Conservation (phyloP, 2,888 invertebrate species). For the Magallana nippona region DNA sequence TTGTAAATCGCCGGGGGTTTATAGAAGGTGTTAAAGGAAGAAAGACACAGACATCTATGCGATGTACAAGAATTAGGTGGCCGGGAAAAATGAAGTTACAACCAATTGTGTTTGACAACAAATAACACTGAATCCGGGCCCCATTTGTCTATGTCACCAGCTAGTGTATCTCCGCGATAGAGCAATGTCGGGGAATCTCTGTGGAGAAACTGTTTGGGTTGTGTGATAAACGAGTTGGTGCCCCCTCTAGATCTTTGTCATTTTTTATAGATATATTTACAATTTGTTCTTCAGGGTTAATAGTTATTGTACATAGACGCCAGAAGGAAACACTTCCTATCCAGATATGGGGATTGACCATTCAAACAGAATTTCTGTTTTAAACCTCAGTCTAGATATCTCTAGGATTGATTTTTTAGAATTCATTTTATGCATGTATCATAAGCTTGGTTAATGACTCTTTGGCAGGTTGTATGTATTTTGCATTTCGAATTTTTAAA, state of each 20-base stretch:
- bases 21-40: slow-evolving; percentile 35
- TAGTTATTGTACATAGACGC: not conserved
- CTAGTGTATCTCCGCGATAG: not conserved
- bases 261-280: slow-evolving; percentile 34
- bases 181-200: slow-evolving; percentile 4
- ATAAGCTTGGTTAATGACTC: not conserved
- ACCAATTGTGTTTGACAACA: slow-evolving; percentile 31
- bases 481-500: no score
- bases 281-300: not conserved
- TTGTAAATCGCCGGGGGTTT: slow-evolving; percentile 18
- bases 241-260: slow-evolving; percentile 13
- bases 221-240: slow-evolving; percentile 11
- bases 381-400: no score
- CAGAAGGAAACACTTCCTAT: not conserved
- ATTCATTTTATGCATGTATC: not conserved
- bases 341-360: not conserved
- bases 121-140: slow-evolving; percentile 3
- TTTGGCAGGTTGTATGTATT: no score
- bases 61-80: slow-evolving; percentile 2
- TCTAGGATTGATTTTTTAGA: no score
- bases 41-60: slow-evolving; percentile 2
- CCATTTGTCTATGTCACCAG: slow-evolving; percentile 9
- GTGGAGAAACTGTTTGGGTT: slow-evolving; percentile 10
- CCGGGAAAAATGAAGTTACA: slow-evolving; percentile 26
- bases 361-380: not conserved